Percentiles rank a stretch among this genome's conserved stretches.
Evolutionary conservation across 2,113 vertebrate species (phyloP).

Genomic region (Poeciliopsis prolifica): DNA sequence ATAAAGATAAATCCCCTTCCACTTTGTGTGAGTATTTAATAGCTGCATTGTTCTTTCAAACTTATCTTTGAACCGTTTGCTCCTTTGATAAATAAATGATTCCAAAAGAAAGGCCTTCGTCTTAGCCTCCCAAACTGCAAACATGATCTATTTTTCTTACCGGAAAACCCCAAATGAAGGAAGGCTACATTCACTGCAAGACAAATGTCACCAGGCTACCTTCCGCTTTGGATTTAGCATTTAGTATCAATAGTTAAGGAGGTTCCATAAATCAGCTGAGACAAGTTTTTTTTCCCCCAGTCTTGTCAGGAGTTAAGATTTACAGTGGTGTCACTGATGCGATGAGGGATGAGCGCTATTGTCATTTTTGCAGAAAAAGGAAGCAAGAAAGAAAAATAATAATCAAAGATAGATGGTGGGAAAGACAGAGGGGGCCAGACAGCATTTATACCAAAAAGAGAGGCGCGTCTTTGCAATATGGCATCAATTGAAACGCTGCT

Average conservation of each 20-base stretch:
- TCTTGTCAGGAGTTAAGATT: slow-evolving; percentile 44
- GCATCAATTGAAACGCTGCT: slow-evolving; percentile 3
- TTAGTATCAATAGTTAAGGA: slow-evolving; percentile 56
- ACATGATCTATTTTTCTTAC: slow-evolving; percentile 37
- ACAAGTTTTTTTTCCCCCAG: slow-evolving; percentile 37
- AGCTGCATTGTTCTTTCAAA: slow-evolving; percentile 7
- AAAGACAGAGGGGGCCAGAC: background rate
- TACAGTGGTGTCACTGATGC: slow-evolving; percentile 45
- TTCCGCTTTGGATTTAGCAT: slow-evolving; percentile 48
- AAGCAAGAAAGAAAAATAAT: slow-evolving; percentile 10
- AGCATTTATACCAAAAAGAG: slow-evolving; percentile 11
- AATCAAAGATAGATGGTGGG: slow-evolving; percentile 41
- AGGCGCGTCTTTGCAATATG: slow-evolving; percentile 11
- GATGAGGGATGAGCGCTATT: slow-evolving; percentile 54
- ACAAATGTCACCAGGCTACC: slow-evolving; percentile 53
- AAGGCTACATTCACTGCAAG: slow-evolving; percentile 33
- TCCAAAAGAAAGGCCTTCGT: slow-evolving; percentile 20
- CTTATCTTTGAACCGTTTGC: slow-evolving; percentile 23
- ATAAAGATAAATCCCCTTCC: background rate
- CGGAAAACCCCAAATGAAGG: slow-evolving; percentile 22
- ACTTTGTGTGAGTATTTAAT: background rate
- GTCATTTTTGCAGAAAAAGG: slow-evolving; percentile 45
- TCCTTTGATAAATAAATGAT: slow-evolving; percentile 22
- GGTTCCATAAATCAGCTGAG: slow-evolving; percentile 64
- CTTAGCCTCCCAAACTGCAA: background rate